phyloP scores from a whole-genome alignment of 2,888 invertebrate genomes.

The Alsophila aescularia region DNA sequence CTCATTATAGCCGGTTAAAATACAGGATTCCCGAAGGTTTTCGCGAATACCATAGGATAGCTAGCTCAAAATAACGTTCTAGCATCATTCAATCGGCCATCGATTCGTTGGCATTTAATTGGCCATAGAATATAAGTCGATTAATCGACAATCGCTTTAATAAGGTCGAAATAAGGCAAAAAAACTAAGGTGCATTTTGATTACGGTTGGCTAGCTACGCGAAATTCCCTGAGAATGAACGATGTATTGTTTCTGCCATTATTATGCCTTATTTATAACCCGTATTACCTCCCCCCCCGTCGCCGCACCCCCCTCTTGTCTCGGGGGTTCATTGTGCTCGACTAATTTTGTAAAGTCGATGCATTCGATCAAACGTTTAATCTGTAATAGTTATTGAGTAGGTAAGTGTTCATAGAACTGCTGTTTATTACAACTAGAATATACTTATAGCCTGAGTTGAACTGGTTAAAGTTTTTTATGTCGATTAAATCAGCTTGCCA shows the following conservation, averaged over 20 bases:
- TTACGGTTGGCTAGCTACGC: constrained; percentile 46
- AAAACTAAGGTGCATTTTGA: constrained; percentile 29
- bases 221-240: constrained; percentile 44
- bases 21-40: no score
- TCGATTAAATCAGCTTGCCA: no score
- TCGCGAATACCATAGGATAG: no score
- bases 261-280: constrained; percentile 54
- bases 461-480: no score
- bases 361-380: constrained; percentile 33
- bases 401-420: no score
- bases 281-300: constrained; percentile 37
- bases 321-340: constrained; percentile 38
- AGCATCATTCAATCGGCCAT: constrained; percentile 12
- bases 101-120: no score
- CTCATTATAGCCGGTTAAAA: no score
- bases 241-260: constrained; percentile 49
- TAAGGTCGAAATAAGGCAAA: constrained; percentile 31
- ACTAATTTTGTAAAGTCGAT: constrained; percentile 37
- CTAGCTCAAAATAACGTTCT: no score
- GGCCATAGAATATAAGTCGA: constrained; percentile 11
- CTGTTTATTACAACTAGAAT: no score
- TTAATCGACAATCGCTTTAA: constrained; percentile 33
- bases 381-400: not conserved
- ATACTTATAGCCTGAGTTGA: no score
- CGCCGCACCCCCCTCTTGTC: constrained; percentile 12